These are phyloP conservation scores for Sebastes cheni DNA, from an alignment of 2,797 vertebrate species.

Conservation along the genomic window DNA sequence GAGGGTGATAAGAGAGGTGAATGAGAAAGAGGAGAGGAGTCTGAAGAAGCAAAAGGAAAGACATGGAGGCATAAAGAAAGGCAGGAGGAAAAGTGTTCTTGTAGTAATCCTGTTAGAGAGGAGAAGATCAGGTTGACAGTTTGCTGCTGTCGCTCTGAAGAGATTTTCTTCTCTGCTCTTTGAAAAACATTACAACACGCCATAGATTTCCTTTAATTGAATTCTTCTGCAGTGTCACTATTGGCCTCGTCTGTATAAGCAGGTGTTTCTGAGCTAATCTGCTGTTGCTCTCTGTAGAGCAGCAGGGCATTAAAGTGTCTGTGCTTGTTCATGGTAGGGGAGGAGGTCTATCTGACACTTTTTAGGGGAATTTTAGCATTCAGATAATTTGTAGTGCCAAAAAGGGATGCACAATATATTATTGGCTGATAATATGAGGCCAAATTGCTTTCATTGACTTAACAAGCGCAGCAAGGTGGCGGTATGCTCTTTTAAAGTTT, in stretches of 20 bases:
- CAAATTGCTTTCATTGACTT: too few species aligned
- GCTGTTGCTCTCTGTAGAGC: slow-evolving; percentile 7
- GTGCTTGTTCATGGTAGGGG: not conserved
- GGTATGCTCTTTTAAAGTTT: too few species aligned
- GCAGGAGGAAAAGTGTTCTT: slow-evolving; percentile 26
- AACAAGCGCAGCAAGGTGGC: too few species aligned
- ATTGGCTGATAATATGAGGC: too few species aligned
- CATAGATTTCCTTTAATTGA: slow-evolving; percentile 55
- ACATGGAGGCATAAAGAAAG: not conserved
- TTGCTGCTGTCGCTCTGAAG: slow-evolving; percentile 35
- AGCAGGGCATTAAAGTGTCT: not conserved
- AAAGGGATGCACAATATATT: not conserved
- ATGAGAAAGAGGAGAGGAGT: not conserved
- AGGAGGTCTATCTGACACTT: not conserved
- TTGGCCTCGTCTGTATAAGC: not conserved
- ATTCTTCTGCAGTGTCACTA: slow-evolving; percentile 10
- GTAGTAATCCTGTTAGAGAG: slow-evolving; percentile 58
- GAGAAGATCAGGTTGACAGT: slow-evolving; percentile 28
- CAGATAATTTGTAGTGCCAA: not conserved
- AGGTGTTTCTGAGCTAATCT: slow-evolving; percentile 6
- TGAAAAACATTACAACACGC: slow-evolving; percentile 29
- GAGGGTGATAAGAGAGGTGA: slow-evolving; percentile 27
- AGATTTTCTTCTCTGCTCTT: slow-evolving; percentile 35
- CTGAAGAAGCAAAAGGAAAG: slow-evolving; percentile 1
- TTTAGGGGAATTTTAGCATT: not conserved